phyloP scores from a whole-genome alignment of 1,140 invertebrate genomes.

The Gonatopus flavifemur region DNA sequence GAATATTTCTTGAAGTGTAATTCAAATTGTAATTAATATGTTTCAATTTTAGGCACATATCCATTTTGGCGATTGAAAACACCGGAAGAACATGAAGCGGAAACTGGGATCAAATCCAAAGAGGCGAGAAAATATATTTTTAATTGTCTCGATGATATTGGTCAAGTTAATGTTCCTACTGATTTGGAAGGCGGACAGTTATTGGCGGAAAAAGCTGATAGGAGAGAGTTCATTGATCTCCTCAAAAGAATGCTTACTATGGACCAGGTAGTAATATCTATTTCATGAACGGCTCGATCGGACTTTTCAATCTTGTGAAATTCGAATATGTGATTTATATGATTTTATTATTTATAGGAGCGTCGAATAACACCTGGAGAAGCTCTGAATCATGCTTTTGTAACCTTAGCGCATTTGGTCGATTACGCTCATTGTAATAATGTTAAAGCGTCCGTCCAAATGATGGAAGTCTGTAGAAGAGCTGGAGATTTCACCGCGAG shows the following conservation, averaged over 20 bases:
- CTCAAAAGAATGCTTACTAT: conserved; percentile 97
- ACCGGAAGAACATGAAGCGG: conserved; percentile 96
- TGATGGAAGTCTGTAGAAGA: conserved; percentile 88
- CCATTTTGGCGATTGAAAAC: conserved; percentile 98
- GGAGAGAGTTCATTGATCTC: conserved; percentile 95
- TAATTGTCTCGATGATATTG: conserved; percentile 99
- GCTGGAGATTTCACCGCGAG: conserved; percentile 65
- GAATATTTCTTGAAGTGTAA: background rate
- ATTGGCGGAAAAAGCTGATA: conserved; percentile 92
- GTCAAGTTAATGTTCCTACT: conserved; percentile 95
- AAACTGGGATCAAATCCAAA: conserved; percentile 98
- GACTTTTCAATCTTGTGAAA: conserved; percentile 2
- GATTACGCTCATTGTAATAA: conserved; percentile 97
- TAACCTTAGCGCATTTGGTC: conserved; percentile 88
- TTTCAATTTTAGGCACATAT: conserved; percentile 67
- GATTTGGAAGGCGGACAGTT: conserved; percentile 94
- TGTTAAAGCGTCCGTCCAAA: conserved; percentile 91
- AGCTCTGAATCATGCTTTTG: conserved; percentile 93
- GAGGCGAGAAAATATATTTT: conserved; percentile 99
- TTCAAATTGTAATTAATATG: background rate
- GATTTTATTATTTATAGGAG: conserved; percentile 63
- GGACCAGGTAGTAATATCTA: conserved; percentile 82
- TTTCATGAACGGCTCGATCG: conserved; percentile 22
- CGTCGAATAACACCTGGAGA: conserved; percentile 92
- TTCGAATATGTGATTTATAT: background rate